These are phyloP conservation scores for Leiothrix lutea DNA, from an alignment of 2,113 vertebrate species.

Conservation along the genomic window DNA sequence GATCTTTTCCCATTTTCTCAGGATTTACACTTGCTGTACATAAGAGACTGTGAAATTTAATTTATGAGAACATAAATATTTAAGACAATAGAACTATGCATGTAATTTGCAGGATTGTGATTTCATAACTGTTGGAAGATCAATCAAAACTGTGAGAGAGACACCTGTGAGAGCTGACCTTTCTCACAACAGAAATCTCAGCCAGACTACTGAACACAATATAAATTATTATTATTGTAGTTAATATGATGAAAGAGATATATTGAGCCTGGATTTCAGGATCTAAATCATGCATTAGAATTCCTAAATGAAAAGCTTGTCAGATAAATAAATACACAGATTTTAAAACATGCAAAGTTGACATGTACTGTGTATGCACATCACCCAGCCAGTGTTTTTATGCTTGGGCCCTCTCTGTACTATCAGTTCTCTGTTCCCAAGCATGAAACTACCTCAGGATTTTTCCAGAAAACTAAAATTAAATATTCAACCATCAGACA, in stretches of 20 bases:
- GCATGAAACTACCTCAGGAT: not conserved
- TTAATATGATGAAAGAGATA: not conserved
- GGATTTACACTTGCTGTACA: not conserved
- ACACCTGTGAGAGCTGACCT: not conserved
- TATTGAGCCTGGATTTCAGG: not conserved
- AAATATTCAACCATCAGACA: not conserved
- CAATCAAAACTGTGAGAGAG: not conserved
- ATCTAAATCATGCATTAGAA: not conserved
- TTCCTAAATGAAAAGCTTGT: not conserved
- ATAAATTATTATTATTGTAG: not conserved
- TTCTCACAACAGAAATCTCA: not conserved
- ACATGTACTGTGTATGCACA: not conserved
- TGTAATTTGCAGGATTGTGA: not conserved
- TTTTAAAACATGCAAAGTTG: not conserved
- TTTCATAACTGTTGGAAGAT: not conserved
- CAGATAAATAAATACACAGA: not conserved
- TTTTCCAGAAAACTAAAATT: not conserved
- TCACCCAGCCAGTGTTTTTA: not conserved
- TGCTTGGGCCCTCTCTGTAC: not conserved
- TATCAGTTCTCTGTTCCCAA: not conserved
- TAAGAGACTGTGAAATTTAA: not conserved
- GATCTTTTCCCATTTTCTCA: not conserved
- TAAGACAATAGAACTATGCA: not conserved
- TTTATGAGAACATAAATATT: not conserved
- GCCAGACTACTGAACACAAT: not conserved